A percentile compares a stretch with the other conserved stretches of the same genome.
phyloP scores from a whole-genome alignment of 1,140 invertebrate genomes.

The Akabosia matsudoensis region DNA sequence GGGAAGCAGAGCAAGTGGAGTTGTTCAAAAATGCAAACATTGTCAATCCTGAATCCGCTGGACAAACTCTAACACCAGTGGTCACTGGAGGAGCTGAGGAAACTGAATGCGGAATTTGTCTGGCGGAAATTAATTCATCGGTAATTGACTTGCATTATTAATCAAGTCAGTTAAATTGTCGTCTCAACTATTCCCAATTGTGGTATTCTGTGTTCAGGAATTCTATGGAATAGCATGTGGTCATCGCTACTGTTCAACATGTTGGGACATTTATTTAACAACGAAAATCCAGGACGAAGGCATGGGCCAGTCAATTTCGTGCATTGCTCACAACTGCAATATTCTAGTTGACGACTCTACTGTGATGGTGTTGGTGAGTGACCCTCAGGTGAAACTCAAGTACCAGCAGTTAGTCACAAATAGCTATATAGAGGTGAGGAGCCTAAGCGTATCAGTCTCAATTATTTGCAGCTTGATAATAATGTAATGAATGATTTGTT shows the following conservation, averaged over 20 bases:
- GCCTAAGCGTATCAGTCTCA: neutral
- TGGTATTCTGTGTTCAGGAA: neutral
- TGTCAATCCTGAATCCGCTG: conserved; percentile 53
- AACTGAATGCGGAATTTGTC: conserved; percentile 56
- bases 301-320: conserved; percentile 58
- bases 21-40: conserved; percentile 59
- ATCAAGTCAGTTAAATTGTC: neutral
- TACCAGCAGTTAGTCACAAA: conserved; percentile 77
- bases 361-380: conserved; percentile 87
- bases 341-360: conserved; percentile 94
- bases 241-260: conserved; percentile 58
- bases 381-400: conserved; percentile 87
- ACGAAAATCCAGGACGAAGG: conserved; percentile 62
- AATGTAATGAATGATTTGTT: neutral
- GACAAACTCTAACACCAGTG: neutral
- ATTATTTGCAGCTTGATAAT: neutral
- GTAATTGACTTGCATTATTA: neutral
- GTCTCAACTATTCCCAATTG: neutral
- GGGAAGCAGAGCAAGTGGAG: conserved; percentile 57
- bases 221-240: conserved; percentile 53
- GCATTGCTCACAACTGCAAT: conserved; percentile 60
- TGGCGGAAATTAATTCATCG: neutral
- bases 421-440: conserved; percentile 62
- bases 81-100: conserved; percentile 33
- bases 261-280: conserved; percentile 61